Percentiles rank a stretch among this genome's conserved stretches.
Evolutionary conservation across 1,140 invertebrate genomes (phyloP).

Genomic region (Potamilus streckersoni): DNA sequence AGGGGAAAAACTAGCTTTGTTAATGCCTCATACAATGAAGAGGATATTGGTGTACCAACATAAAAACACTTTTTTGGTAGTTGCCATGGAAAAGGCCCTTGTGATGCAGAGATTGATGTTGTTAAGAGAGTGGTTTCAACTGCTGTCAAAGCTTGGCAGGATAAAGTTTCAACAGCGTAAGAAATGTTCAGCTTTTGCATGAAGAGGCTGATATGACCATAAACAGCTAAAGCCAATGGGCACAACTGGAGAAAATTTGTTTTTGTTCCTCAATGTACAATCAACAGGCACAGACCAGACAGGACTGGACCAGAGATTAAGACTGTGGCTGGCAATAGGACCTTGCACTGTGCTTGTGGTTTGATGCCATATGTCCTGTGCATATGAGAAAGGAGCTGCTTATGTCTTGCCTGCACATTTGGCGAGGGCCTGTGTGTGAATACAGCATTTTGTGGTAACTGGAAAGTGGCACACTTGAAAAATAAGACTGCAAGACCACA

Average conservation of each 20-base stretch:
- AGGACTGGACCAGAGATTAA: conserved; percentile 2
- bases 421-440: not conserved
- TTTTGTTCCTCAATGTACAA: conserved; percentile 12
- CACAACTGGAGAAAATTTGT: conserved; percentile 22
- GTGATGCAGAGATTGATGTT: conserved; percentile 37
- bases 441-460: not conserved
- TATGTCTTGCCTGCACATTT: conserved; percentile 23
- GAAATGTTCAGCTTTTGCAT: conserved; percentile 21
- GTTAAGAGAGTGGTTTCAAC: conserved; percentile 22
- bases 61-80: conserved; percentile 39
- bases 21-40: conserved; percentile 4
- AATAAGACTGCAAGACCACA: not conserved
- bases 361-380: conserved; percentile 16
- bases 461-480: not conserved
- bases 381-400: conserved; percentile 18
- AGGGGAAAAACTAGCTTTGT: conserved; percentile 29
- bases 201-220: conserved; percentile 2
- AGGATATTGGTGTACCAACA: conserved; percentile 21
- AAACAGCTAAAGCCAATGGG: not conserved
- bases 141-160: conserved; percentile 15
- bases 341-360: conserved; percentile 13
- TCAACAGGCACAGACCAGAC: conserved; percentile 17
- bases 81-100: conserved; percentile 42
- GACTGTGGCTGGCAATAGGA: not conserved
- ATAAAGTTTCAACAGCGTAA: conserved; percentile 8